These are phyloP conservation scores for Saturnia japonica DNA, from an alignment of 2,888 invertebrate genomes.

Conservation along the genomic window DNA sequence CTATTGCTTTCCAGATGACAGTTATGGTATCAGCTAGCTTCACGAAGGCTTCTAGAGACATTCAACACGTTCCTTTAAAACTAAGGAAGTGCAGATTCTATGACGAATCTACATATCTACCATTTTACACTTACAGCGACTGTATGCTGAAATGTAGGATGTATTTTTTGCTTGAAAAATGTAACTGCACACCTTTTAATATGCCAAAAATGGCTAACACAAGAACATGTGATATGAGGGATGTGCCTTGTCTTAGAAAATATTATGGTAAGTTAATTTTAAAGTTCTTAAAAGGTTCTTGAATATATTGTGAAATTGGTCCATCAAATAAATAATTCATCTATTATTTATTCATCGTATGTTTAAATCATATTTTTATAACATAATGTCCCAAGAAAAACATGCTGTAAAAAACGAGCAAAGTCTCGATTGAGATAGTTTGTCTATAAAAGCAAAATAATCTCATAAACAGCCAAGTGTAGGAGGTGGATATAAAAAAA, in stretches of 20 bases:
- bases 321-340: not conserved
- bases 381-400: too few species aligned
- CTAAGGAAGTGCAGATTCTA: slow-evolving; percentile 82
- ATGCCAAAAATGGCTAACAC: slow-evolving; percentile 67
- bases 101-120: slow-evolving; percentile 72
- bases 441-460: too few species aligned
- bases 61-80: slow-evolving; percentile 64
- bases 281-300: not conserved
- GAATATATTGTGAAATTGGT: not conserved
- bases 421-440: too few species aligned
- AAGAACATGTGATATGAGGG: slow-evolving; percentile 75
- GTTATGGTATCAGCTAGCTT: slow-evolving; percentile 68
- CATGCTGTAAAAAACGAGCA: too few species aligned
- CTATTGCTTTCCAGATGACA: slow-evolving; percentile 60
- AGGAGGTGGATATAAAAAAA: too few species aligned
- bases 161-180: slow-evolving; percentile 72
- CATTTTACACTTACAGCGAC: slow-evolving; percentile 81
- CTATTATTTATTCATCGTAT: not conserved
- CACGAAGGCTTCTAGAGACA: slow-evolving; percentile 72
- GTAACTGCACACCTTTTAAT: slow-evolving; percentile 82
- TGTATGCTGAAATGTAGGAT: slow-evolving; percentile 82
- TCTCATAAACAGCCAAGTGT: too few species aligned
- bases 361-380: too few species aligned
- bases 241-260: slow-evolving; percentile 72
- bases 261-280: slow-evolving; percentile 61